Conservation (phyloP, 2,113 vertebrate species). For the Cyrtonyx montezumae region DNA sequence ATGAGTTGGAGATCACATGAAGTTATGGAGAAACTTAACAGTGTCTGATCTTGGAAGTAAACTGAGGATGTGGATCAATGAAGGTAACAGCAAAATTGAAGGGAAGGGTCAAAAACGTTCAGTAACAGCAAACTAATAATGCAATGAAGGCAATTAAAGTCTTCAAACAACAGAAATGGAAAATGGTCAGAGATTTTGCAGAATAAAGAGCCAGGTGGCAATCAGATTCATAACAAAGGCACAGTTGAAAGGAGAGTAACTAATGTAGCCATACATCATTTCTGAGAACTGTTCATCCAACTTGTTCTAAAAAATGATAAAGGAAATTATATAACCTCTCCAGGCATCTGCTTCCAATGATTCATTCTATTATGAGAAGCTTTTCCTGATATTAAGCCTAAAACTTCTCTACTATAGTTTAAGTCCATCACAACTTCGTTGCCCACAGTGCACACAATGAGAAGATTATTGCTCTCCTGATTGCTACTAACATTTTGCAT, state of each 20-base stretch:
- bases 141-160: background rate
- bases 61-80: background rate
- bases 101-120: background rate
- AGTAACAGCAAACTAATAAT: constrained; percentile 12
- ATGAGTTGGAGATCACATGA: background rate
- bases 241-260: background rate
- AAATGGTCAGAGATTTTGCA: background rate
- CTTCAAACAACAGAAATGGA: constrained; percentile 4
- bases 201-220: background rate
- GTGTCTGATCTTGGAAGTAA: constrained; percentile 6
- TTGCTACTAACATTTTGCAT: constrained; percentile 36
- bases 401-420: constrained; percentile 12
- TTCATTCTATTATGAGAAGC: constrained; percentile 19
- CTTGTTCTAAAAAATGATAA: constrained; percentile 17
- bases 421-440: constrained; percentile 22
- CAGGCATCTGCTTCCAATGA: constrained; percentile 21
- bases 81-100: background rate
- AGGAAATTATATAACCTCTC: constrained; percentile 36
- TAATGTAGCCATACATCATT: background rate
- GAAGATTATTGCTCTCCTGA: constrained; percentile 19
- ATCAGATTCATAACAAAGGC: background rate
- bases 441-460: background rate
- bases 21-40: background rate
- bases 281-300: constrained; percentile 15
- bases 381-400: constrained; percentile 10